Percentiles rank a stretch among this genome's conserved stretches.
These are phyloP conservation scores for Phortica okadai DNA, from an alignment of 2,888 invertebrate species.

Conservation along the genomic window DNA sequence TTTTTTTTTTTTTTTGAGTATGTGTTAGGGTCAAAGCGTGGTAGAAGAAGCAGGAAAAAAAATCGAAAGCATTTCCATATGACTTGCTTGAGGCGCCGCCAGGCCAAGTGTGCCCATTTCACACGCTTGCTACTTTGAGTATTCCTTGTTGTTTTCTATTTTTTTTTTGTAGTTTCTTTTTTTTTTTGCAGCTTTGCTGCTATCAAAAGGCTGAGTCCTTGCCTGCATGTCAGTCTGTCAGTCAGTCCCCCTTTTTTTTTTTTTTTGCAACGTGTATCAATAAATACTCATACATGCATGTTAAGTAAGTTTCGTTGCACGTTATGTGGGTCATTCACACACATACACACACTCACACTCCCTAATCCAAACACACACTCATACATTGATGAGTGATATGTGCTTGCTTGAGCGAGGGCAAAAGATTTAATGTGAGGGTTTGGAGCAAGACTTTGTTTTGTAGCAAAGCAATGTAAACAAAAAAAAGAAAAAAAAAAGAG, in stretches of 20 bases:
- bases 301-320: slow-evolving; percentile 61
- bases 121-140: background rate
- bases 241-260: slow-evolving; percentile 45
- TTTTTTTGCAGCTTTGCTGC: slow-evolving; percentile 26
- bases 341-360: background rate
- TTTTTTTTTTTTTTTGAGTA: background rate
- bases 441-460: background rate
- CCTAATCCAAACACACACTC: background rate
- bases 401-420: too few species aligned
- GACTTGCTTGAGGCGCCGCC: slow-evolving; percentile 49
- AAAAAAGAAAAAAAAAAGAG: background rate
- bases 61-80: slow-evolving; percentile 65
- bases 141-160: background rate
- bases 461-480: background rate
- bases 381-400: too few species aligned
- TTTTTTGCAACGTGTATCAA: slow-evolving; percentile 62
- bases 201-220: slow-evolving; percentile 58
- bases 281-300: slow-evolving; percentile 69
- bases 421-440: slow-evolving; percentile 34
- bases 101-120: slow-evolving; percentile 19
- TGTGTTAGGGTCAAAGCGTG: background rate
- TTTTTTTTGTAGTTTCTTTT: slow-evolving; percentile 14
- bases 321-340: slow-evolving; percentile 36
- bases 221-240: slow-evolving; percentile 32
- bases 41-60: slow-evolving; percentile 17